Conservation (phyloP, 1,140 invertebrate species). For the Drosophila athabasca region DNA sequence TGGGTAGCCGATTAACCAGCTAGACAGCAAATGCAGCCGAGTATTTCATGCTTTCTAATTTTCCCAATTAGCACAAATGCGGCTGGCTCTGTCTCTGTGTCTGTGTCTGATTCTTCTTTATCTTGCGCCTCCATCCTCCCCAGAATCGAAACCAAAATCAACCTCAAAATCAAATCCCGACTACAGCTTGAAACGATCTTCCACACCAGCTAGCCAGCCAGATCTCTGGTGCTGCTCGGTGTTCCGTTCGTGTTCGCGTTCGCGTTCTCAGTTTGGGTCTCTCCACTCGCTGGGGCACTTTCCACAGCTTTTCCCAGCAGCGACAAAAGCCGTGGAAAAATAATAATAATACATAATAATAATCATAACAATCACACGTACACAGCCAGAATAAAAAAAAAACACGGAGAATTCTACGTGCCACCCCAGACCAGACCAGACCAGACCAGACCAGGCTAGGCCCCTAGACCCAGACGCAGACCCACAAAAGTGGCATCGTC, state of each 20-base stretch:
- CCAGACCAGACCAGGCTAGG: too few relatives aligned
- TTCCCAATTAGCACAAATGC: conserved; percentile 79
- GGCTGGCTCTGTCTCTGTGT: conserved; percentile 37
- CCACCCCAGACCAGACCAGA: background rate
- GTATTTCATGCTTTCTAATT: conserved; percentile 81
- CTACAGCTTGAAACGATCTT: conserved; percentile 14
- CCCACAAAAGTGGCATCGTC: conserved; percentile 41
- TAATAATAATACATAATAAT: conserved; percentile 67
- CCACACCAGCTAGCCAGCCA: too few relatives aligned
- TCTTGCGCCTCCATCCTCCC: conserved; percentile 18
- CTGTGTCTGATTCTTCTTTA: conserved; percentile 27
- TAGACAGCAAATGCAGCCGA: conserved; percentile 57
- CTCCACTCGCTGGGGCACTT: conserved; percentile 27
- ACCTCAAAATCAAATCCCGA: conserved; percentile 55
- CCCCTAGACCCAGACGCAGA: background rate
- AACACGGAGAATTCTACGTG: too few relatives aligned
- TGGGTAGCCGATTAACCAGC: conserved; percentile 69
- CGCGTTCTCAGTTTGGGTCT: too few relatives aligned
- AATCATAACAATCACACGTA: conserved; percentile 52
- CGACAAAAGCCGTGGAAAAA: conserved; percentile 24
- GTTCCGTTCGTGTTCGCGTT: conserved; percentile 16
- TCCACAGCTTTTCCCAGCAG: conserved; percentile 45
- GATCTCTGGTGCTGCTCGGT: too few relatives aligned
- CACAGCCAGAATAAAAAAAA: background rate
- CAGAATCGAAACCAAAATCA: conserved; percentile 69